These are phyloP conservation scores for Sciaenops ocellatus DNA, from an alignment of 2,797 vertebrate genomes.

Conservation along the genomic window DNA sequence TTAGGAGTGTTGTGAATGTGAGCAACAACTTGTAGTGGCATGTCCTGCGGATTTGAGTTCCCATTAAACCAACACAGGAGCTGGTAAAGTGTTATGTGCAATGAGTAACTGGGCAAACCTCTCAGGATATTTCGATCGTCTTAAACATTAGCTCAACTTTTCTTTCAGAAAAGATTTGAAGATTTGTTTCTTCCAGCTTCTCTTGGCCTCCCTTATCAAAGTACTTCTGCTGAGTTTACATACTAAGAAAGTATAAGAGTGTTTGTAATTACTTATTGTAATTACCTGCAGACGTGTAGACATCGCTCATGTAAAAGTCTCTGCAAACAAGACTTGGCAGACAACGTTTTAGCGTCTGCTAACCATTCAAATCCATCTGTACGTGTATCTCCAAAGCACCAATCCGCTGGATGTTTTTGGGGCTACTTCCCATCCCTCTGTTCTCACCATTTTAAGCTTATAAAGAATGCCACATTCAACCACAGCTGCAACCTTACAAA, in stretches of 20 bases:
- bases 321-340: neutral
- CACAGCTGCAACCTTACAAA: constrained; percentile 10
- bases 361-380: neutral
- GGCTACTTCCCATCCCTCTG: neutral
- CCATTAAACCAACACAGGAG: neutral
- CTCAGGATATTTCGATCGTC: neutral
- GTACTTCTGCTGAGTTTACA: neutral
- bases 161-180: too few relatives aligned
- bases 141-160: neutral
- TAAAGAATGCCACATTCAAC: neutral
- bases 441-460: constrained; percentile 2
- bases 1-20: neutral
- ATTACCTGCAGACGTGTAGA: too few relatives aligned
- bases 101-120: neutral
- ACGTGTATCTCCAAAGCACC: neutral
- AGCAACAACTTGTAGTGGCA: constrained; percentile 14
- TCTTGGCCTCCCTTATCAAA: neutral
- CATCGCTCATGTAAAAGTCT: neutral
- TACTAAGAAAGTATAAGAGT: neutral
- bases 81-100: neutral
- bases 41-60: neutral
- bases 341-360: neutral
- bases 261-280: neutral
- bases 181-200: neutral
- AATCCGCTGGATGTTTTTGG: neutral